These are phyloP conservation scores for Emydoidea blandingii DNA, from an alignment of 2,797 vertebrate species.

Conservation along the genomic window DNA sequence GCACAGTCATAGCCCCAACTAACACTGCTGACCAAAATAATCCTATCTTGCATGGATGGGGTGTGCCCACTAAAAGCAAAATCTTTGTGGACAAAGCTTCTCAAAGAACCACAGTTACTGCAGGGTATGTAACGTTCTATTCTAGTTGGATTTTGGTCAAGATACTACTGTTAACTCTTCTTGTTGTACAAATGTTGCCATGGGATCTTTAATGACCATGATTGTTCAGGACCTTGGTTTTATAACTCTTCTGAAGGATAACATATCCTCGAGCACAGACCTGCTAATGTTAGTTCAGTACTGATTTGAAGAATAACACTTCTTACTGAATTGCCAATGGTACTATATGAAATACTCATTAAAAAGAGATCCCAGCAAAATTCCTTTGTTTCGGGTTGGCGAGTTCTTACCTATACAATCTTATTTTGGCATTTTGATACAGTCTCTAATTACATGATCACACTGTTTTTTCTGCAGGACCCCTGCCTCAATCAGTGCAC, in stretches of 20 bases:
- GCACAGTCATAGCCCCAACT: background rate
- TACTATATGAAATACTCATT: background rate
- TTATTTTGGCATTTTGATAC: background rate
- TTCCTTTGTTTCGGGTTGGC: background rate
- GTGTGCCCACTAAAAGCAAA: background rate
- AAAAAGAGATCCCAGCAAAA: background rate
- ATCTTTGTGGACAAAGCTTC: background rate
- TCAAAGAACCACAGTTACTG: background rate
- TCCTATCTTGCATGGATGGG: background rate
- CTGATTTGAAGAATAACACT: background rate
- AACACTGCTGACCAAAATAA: background rate
- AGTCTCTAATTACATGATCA: background rate
- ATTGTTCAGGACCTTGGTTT: background rate
- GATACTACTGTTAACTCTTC: background rate
- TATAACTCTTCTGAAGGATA: background rate
- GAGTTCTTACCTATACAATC: background rate
- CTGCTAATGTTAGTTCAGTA: background rate
- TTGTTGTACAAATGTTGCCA: background rate
- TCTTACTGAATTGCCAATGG: background rate
- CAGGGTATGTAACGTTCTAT: background rate
- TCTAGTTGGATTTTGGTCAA: background rate
- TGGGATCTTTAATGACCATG: background rate
- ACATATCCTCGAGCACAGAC: background rate
- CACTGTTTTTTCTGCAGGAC: background rate
- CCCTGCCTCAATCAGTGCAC: background rate